phyloP scores from a whole-genome alignment of 2,797 vertebrate species.

The Gephyroberyx darwinii region DNA sequence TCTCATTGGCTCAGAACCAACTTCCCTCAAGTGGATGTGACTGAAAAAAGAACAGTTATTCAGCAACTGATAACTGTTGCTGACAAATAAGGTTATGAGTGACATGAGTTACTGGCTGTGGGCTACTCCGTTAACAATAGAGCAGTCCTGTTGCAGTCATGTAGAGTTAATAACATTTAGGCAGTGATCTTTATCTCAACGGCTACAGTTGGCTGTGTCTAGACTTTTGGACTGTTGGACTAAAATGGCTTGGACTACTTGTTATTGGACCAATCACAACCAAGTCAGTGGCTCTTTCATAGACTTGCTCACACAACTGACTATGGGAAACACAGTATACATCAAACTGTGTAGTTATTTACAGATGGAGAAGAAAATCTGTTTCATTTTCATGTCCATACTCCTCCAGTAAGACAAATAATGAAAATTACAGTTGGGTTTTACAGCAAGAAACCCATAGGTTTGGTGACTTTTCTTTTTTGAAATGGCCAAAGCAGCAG shows the following conservation, averaged over 20 bases:
- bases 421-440: too few species aligned
- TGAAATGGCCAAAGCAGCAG: too few species aligned
- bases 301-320: too few species aligned
- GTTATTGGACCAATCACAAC: neutral
- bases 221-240: neutral
- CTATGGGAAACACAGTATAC: too few species aligned
- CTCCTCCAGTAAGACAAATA: too few species aligned
- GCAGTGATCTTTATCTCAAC: conserved; percentile 25
- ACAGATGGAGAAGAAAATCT: too few species aligned
- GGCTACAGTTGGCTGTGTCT: neutral
- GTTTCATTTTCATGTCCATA: too few species aligned
- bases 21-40: conserved; percentile 21
- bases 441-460: too few species aligned
- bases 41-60: conserved; percentile 40
- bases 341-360: too few species aligned
- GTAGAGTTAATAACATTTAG: conserved; percentile 14
- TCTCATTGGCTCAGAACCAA: conserved; percentile 3
- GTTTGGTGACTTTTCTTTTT: too few species aligned
- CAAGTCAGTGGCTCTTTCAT: too few species aligned
- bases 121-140: conserved; percentile 32
- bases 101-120: conserved; percentile 17
- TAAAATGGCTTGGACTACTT: neutral
- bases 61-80: conserved; percentile 16
- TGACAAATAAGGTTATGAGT: conserved; percentile 32
- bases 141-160: conserved; percentile 3